Evolutionary conservation across 1,140 invertebrate genomes (phyloP), one percentile per base, ranked within the genome.

Genomic region (Rhagoletis pomonella): DNA sequence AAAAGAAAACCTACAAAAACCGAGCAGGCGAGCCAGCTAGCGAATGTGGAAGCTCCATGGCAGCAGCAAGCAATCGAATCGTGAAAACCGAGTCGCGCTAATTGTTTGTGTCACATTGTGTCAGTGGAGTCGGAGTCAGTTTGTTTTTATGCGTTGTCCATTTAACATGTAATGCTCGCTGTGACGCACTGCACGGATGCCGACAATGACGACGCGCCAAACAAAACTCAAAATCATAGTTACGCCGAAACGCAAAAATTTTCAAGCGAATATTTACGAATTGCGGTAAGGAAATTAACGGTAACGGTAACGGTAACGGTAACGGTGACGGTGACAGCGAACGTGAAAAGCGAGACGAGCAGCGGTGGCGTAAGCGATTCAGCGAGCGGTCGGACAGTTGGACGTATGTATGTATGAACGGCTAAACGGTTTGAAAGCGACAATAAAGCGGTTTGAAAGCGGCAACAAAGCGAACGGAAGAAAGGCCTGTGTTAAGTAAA

Each of bases 141-240:
- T 91, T 91, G 91, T 89, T 91, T 91, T 91, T 90, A 91, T 88
- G 91, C 90, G 89, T 89, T 90, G 90, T 90, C 90, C 90, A 91
- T 90, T 90, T 89, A 91, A 91, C 90, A 91, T 91, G 91, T 91
- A 17, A 81, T 42, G 47, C 50, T 55, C 44, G 50, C 9, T 55
- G 73, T 55, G 44, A 55, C 73, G 73, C 47, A 81, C 50, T 19
- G 14, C 50, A 47, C 67, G 67, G 6, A 73, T 73, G 44, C 19
- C 64, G 29, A 4, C 17, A 64, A 64, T 9, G 60, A 19, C n/a
- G n/a, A 4, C 73, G 73, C 73, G 73, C 50, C n/a, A 81, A 17
- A n/a, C 5, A 5, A 50, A 81, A 73, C n/a, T 39, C 69, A 73
- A 47, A n/a, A n/a, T n/a, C n/a, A n/a, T n/a, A n/a, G n/a, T 73